Percentiles rank a stretch among this genome's conserved stretches.
phyloP scores from a whole-genome alignment of 2,888 invertebrate species.

The Cremastinae sp. region DNA sequence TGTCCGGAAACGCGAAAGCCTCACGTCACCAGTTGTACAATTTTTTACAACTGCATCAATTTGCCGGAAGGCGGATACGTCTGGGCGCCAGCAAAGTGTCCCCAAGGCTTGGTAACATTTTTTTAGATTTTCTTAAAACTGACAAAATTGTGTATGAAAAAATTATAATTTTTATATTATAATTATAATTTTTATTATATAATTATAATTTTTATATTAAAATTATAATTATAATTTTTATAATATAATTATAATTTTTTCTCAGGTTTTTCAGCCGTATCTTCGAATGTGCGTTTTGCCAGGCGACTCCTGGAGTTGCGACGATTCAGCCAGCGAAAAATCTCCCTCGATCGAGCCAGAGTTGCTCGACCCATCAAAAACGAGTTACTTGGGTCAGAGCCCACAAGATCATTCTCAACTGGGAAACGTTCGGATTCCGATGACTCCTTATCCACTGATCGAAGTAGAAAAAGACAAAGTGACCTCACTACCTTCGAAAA shows the following conservation, averaged over 20 bases:
- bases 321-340: constrained; percentile 59
- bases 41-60: constrained; percentile 76
- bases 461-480: constrained; percentile 51
- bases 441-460: constrained; percentile 68
- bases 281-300: constrained; percentile 74
- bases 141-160: too few relatives aligned
- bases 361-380: constrained; percentile 62
- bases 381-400: constrained; percentile 64
- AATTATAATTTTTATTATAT: too few relatives aligned
- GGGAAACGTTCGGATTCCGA: constrained; percentile 43
- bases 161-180: too few relatives aligned
- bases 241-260: constrained; percentile 19
- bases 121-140: not conserved
- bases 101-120: constrained; percentile 73
- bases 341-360: constrained; percentile 57
- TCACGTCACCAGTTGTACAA: constrained; percentile 73
- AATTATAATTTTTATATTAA: too few relatives aligned
- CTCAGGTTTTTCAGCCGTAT: constrained; percentile 74
- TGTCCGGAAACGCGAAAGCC: constrained; percentile 74
- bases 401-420: constrained; percentile 57
- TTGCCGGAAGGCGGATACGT: constrained; percentile 72
- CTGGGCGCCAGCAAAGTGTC: constrained; percentile 75
- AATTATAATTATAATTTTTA: too few relatives aligned
- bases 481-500: not conserved
- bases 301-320: constrained; percentile 72